A percentile compares a stretch with the other conserved stretches of the same genome.
phyloP scores from a whole-genome alignment of 2,888 invertebrate genomes.

The Melanotus villosus region DNA sequence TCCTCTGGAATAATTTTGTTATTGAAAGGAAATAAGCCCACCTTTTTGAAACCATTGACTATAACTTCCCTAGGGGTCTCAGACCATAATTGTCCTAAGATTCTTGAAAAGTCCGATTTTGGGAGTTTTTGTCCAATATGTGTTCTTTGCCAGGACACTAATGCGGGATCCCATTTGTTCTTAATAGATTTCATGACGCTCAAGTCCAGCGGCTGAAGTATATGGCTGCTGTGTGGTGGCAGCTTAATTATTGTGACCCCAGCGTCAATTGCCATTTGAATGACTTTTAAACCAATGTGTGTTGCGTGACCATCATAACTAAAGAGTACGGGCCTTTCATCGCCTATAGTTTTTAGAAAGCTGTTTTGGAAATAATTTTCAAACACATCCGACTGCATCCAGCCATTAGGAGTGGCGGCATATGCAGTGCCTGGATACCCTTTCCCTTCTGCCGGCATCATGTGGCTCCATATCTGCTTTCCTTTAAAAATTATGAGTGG shows the following conservation, averaged over 20 bases:
- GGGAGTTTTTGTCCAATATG: not conserved
- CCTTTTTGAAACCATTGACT: not conserved
- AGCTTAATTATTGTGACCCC: not conserved
- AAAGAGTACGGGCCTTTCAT: not conserved
- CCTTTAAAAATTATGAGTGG: too few species aligned
- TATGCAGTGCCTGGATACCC: constrained; percentile 3
- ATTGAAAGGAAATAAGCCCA: not conserved
- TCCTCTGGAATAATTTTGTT: not conserved
- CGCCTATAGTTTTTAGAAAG: not conserved
- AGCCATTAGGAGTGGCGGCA: too few species aligned
- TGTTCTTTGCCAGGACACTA: not conserved
- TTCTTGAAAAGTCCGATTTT: not conserved
- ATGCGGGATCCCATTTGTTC: not conserved
- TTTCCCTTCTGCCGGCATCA: constrained; percentile 48
- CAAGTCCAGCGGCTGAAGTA: not conserved
- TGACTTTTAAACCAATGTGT: not conserved
- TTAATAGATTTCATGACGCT: constrained; percentile 4
- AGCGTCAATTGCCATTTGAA: constrained; percentile 1
- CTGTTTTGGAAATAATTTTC: constrained; percentile 1
- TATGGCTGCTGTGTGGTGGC: not conserved
- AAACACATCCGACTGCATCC: constrained; percentile 9
- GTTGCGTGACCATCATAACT: not conserved
- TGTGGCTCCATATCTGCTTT: constrained; percentile 57
- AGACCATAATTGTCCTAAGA: not conserved
- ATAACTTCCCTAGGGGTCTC: not conserved